A percentile compares a stretch with the other conserved stretches of the same genome.
Evolutionary conservation across 1,140 invertebrate genomes (phyloP).

Genomic region (Anoplolepis gracilipes): DNA sequence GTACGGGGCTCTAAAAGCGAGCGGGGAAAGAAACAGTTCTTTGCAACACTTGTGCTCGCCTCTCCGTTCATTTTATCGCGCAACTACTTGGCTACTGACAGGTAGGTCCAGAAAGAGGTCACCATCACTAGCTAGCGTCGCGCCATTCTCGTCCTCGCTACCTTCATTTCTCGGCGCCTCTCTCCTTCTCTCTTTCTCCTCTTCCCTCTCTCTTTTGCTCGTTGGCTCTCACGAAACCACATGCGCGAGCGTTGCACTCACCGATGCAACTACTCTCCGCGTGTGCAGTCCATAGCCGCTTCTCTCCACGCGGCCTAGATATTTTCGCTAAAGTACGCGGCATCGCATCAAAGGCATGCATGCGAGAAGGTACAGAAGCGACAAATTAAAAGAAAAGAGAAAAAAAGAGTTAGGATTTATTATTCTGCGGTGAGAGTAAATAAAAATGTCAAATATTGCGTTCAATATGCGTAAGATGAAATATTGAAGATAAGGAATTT

Average conservation of each 20-base stretch:
- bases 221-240: conserved; percentile 23
- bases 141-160: conserved; percentile 38
- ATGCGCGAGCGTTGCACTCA: conserved; percentile 22
- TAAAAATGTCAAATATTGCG: neutral
- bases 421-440: neutral
- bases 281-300: conserved; percentile 2
- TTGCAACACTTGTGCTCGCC: conserved; percentile 55
- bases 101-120: conserved; percentile 55
- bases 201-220: neutral
- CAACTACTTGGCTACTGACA: conserved; percentile 44
- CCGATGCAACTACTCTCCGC: conserved; percentile 29
- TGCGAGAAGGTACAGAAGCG: conserved; percentile 44
- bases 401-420: conserved; percentile 25
- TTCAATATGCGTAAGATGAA: neutral
- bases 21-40: conserved; percentile 52
- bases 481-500: neutral
- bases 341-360: conserved; percentile 61
- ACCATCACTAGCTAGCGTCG: conserved; percentile 47
- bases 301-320: conserved; percentile 71
- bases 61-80: conserved; percentile 56
- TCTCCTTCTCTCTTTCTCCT: conserved; percentile 21
- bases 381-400: neutral
- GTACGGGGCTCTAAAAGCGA: conserved; percentile 1
- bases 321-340: conserved; percentile 74
- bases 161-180: conserved; percentile 49